Conservation (phyloP, 2,113 vertebrate genomes). For the Pithys albifrons region DNA sequence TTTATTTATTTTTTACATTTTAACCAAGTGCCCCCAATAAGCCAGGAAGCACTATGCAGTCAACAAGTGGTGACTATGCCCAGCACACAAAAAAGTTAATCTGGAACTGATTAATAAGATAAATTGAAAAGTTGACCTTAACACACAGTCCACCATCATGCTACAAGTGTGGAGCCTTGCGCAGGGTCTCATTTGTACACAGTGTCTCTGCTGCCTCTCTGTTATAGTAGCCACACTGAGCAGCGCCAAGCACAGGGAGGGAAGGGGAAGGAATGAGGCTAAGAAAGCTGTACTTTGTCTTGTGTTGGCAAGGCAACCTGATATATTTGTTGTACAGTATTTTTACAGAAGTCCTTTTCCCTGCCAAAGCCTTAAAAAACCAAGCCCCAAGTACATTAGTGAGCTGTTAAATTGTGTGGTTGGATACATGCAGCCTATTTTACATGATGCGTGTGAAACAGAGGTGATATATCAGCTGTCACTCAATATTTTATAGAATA, state of each 20-base stretch:
- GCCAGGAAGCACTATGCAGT: not conserved
- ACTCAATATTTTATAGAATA: not conserved
- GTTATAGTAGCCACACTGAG: not conserved
- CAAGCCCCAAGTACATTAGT: not conserved
- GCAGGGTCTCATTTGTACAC: accelerated
- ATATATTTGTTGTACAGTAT: accelerated
- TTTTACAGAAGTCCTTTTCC: not conserved
- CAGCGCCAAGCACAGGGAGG: not conserved
- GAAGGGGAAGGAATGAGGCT: not conserved
- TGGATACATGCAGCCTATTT: not conserved
- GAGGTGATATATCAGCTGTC: not conserved
- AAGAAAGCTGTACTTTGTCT: not conserved
- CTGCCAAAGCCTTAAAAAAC: not conserved
- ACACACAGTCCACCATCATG: accelerated
- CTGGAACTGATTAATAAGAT: accelerated
- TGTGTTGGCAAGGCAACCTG: not conserved
- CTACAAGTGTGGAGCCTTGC: accelerated
- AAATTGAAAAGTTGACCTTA: not conserved
- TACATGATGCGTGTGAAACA: not conserved
- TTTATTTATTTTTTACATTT: not conserved
- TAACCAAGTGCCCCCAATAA: accelerated
- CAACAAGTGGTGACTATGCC: not conserved
- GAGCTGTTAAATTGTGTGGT: not conserved
- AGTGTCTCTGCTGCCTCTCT: not conserved
- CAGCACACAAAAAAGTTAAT: not conserved